Percentiles rank a stretch among this genome's conserved stretches.
phyloP scores from a whole-genome alignment of 2,888 invertebrate genomes.

The Plagodis pulveraria region DNA sequence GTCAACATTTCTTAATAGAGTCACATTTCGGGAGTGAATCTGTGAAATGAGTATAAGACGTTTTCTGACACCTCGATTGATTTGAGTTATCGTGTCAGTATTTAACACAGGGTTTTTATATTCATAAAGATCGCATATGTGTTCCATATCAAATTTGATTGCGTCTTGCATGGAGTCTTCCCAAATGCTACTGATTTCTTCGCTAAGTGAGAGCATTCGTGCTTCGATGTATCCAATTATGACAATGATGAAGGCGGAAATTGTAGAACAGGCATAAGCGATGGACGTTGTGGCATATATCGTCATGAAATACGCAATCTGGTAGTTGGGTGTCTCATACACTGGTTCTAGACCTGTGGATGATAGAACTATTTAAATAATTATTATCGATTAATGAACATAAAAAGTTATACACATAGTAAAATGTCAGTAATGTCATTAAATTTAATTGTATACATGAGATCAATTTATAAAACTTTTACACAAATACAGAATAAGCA shows the following conservation, averaged over 20 bases:
- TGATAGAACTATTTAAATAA: neutral
- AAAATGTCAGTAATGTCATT: neutral
- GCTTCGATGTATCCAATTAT: constrained; percentile 61
- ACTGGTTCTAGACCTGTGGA: constrained; percentile 62
- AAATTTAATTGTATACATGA: no score
- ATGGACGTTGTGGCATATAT: constrained; percentile 41
- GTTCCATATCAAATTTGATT: constrained; percentile 28
- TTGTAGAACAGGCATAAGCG: constrained; percentile 50
- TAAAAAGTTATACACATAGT: no score
- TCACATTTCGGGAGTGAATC: constrained; percentile 40
- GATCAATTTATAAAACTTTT: no score
- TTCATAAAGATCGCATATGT: constrained; percentile 14
- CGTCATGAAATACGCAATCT: constrained; percentile 47
- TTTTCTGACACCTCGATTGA: constrained; percentile 38
- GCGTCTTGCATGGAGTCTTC: constrained; percentile 47
- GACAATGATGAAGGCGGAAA: constrained; percentile 55
- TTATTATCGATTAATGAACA: no score
- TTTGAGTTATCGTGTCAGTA: constrained; percentile 13
- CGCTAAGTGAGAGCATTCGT: constrained; percentile 57
- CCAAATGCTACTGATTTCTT: constrained; percentile 58
- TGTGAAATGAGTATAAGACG: constrained; percentile 42
- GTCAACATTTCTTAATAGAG: constrained; percentile 44
- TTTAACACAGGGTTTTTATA: constrained; percentile 8
- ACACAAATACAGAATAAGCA: no score
- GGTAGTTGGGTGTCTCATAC: constrained; percentile 59